Percentiles rank a stretch among this genome's conserved stretches.
Conservation (phyloP, 92 coral and sea anemone genomes). For the Blastomussa wellsi region DNA sequence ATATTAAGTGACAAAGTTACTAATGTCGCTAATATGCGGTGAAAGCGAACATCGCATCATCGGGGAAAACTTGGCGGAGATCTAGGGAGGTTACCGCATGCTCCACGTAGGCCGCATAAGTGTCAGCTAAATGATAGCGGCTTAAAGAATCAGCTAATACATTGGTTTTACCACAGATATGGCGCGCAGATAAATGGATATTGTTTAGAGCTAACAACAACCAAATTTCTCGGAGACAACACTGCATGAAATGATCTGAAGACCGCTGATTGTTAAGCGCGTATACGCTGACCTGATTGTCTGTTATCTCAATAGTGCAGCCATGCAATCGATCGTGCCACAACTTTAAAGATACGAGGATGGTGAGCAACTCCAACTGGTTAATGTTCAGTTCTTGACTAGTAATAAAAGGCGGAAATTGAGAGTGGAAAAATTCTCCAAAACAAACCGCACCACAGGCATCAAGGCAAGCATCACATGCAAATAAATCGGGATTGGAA, state of each 20-base stretch:
- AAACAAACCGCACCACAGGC: slow-evolving; percentile 56
- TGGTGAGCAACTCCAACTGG: slow-evolving; percentile 44
- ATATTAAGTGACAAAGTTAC: slow-evolving; percentile 9
- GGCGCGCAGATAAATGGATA: slow-evolving; percentile 41
- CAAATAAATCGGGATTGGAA: slow-evolving; percentile 45
- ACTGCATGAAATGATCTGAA: slow-evolving; percentile 45
- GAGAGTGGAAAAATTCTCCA: slow-evolving; percentile 40
- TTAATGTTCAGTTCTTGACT: slow-evolving; percentile 40
- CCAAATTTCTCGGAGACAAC: slow-evolving; percentile 56
- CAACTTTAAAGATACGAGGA: slow-evolving; percentile 43
- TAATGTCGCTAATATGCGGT: neutral
- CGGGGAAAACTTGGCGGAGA: slow-evolving; percentile 26
- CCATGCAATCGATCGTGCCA: slow-evolving; percentile 45
- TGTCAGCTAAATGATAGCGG: slow-evolving; percentile 36
- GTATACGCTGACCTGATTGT: slow-evolving; percentile 43
- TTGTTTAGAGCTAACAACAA: slow-evolving; percentile 42
- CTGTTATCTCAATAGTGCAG: slow-evolving; percentile 46
- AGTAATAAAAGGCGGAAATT: slow-evolving; percentile 45
- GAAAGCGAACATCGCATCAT: slow-evolving; percentile 21
- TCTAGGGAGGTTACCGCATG: slow-evolving; percentile 5
- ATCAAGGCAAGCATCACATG: slow-evolving; percentile 53
- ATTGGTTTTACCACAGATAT: slow-evolving; percentile 28
- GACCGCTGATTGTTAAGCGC: slow-evolving; percentile 44
- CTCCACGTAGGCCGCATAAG: slow-evolving; percentile 30
- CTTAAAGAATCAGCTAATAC: slow-evolving; percentile 41